Evolutionary conservation across 2,113 vertebrate genomes (phyloP).

Genomic region (Anarrhichthys ocellatus): DNA sequence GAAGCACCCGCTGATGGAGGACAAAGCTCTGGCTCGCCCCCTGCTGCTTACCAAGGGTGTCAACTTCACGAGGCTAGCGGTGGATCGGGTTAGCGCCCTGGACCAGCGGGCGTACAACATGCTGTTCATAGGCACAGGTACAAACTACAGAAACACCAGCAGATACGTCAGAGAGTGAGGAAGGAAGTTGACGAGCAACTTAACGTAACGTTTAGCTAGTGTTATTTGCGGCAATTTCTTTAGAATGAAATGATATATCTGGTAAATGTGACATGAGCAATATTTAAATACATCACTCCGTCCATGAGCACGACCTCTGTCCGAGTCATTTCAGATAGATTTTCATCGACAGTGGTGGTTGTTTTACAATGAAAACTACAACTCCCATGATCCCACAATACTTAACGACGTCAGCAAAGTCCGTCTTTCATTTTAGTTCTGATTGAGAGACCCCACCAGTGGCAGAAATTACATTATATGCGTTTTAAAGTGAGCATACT

Average conservation of each 20-base stretch:
- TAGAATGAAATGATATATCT: too few species aligned
- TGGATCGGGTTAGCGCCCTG: slow-evolving; percentile 86
- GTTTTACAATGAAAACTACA: neutral
- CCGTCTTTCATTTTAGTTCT: neutral
- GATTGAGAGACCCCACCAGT: neutral
- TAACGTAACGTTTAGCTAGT: neutral
- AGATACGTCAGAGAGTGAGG: neutral
- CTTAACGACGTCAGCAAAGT: neutral
- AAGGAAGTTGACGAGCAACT: neutral
- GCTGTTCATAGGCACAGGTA: slow-evolving; percentile 97
- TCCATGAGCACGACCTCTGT: too few species aligned
- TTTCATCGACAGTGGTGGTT: neutral
- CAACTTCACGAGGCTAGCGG: slow-evolving; percentile 94
- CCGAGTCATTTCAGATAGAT: neutral
- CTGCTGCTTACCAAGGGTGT: slow-evolving; percentile 92
- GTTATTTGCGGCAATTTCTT: neutral
- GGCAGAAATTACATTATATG: neutral
- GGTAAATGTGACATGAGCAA: too few species aligned
- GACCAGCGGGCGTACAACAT: slow-evolving; percentile 88
- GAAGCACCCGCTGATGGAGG: slow-evolving; percentile 96
- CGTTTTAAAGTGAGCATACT: neutral
- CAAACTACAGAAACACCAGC: neutral
- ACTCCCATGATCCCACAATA: neutral
- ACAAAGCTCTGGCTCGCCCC: slow-evolving; percentile 88
- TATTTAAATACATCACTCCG: too few species aligned